A percentile compares a stretch with the other conserved stretches of the same genome.
These are phyloP conservation scores for Brassicogethes aeneus DNA, from an alignment of 2,888 invertebrate species.

Conservation along the genomic window DNA sequence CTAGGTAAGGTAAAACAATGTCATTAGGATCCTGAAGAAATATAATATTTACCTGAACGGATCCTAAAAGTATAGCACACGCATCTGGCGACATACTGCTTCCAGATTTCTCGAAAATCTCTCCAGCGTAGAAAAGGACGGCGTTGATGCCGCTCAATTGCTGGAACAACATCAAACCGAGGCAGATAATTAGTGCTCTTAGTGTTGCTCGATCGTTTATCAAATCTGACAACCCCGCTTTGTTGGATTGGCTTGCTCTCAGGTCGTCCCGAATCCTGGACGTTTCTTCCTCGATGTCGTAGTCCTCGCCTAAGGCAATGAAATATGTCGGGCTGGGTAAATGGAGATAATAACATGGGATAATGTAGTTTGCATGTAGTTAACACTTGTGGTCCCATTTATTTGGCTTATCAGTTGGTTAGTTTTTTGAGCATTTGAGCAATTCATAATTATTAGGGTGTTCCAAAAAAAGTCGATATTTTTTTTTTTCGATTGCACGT, in stretches of 20 bases:
- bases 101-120: too few species aligned
- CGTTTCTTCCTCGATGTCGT: constrained; percentile 49
- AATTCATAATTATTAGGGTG: too few species aligned
- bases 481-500: too few species aligned
- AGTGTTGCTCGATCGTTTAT: constrained; percentile 21
- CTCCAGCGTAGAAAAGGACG: too few species aligned
- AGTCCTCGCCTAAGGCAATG: constrained; percentile 41
- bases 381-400: constrained; percentile 8
- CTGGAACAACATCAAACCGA: constrained; percentile 42
- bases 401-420: constrained; percentile 7
- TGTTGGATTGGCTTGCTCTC: constrained; percentile 41
- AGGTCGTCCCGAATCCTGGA: constrained; percentile 43
- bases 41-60: constrained; percentile 34
- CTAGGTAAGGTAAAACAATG: too few species aligned
- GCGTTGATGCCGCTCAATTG: constrained; percentile 38
- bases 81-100: constrained; percentile 27
- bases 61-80: constrained; percentile 41
- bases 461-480: too few species aligned
- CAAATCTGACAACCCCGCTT: constrained; percentile 42
- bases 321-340: too few species aligned
- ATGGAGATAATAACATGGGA: too few species aligned
- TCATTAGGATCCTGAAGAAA: too few species aligned
- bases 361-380: too few species aligned
- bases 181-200: constrained; percentile 28
- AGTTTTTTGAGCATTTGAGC: constrained; percentile 1